phyloP scores from a whole-genome alignment of 2,797 vertebrate genomes.

The Paratrypauchen microcephalus region DNA sequence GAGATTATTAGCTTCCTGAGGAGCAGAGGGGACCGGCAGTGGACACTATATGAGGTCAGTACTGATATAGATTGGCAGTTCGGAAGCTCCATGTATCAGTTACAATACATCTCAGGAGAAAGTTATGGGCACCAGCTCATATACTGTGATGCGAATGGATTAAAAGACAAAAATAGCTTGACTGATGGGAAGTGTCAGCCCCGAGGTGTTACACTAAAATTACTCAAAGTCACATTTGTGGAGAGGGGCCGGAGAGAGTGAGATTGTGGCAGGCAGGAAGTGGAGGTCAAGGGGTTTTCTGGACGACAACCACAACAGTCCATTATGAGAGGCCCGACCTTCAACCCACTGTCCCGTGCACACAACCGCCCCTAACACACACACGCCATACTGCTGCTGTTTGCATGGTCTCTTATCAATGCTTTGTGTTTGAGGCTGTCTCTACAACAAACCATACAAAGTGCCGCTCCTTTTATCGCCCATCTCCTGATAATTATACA shows the following conservation, averaged over 20 bases:
- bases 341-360: conserved; percentile 46
- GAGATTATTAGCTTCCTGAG: conserved; percentile 70
- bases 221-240: conserved; percentile 20
- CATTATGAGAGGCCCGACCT: conserved; percentile 55
- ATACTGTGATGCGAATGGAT: conserved; percentile 24
- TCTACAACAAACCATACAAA: conserved; percentile 42
- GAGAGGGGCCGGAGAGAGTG: conserved; percentile 34
- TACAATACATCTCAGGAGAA: conserved; percentile 28
- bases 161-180: conserved; percentile 39
- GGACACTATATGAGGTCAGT: conserved; percentile 45
- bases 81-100: conserved; percentile 40
- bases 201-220: conserved; percentile 13
- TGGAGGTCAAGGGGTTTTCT: conserved; percentile 52
- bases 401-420: conserved; percentile 43
- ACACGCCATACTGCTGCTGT: conserved; percentile 22
- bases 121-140: conserved; percentile 17
- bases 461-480: conserved; percentile 42
- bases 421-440: conserved; percentile 33
- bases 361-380: neutral
- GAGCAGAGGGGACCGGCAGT: conserved; percentile 34
- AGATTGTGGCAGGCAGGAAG: conserved; percentile 47
- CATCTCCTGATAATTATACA: conserved; percentile 32
- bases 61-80: conserved; percentile 28
- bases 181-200: conserved; percentile 39
- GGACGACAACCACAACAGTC: conserved; percentile 40